Evolutionary conservation across 1,140 invertebrate genomes (phyloP), one percentile per base, ranked within the genome.

Genomic region (Euura lappo): DNA sequence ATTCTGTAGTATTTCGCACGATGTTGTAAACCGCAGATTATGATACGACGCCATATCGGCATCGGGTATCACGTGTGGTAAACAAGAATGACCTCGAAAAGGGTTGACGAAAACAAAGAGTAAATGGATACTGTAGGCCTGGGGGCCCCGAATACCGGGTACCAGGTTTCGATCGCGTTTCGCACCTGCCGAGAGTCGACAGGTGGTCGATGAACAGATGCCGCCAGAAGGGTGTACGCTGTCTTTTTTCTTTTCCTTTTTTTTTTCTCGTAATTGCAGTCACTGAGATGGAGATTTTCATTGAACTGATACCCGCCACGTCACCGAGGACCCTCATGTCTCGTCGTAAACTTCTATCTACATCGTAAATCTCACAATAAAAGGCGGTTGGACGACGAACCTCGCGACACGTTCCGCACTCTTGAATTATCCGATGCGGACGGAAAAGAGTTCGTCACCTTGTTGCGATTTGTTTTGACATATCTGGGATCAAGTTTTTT

Each of bases 151-250:
- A 74, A 76, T 75, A 74, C 74, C 75, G 76, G 70, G 66, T 71
- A 46, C 75, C 74, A 10, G 69, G 70, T 72, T 60, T 60, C 51
- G 51, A 60, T 60, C 51, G 75, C 82, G 81, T 76, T 76, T 75
- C 71, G 76, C 83, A 84, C 82, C 82, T 84, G 83, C 81, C 81
- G 13, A 60, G 51, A 60, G 51, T 60, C 51, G 82, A 80, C 83
- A 84, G 83, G 79, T 84, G 83, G 82, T 71, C 78, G 76, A 68
- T 78, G 80, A 79, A 78, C 78, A 82, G 80, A 82, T 83, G 81
- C 76, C 44, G 69, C 71, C 71, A 47, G 72, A 13, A 44, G 68
- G 67, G 68, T 69, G 44, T 0, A 65, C 28, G 28, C 28, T 28
- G 28, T 28, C 28, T 28, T 28, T 28, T 28, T 28, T 28, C 28